phyloP scores from a whole-genome alignment of 1,140 invertebrate genomes.

The Brachionus rotundiformis region DNA sequence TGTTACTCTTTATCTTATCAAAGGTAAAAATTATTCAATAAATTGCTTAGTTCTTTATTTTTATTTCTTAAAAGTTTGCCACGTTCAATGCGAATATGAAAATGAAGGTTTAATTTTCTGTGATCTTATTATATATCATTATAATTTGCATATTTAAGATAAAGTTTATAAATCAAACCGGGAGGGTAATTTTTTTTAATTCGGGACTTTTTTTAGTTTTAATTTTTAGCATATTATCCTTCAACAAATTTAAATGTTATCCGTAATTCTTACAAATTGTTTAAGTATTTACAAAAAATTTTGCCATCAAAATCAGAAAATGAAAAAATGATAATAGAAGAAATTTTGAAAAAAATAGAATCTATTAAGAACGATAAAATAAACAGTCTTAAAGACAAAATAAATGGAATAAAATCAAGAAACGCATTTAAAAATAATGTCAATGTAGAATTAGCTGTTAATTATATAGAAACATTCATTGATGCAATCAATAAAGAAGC shows the following conservation, averaged over 20 bases:
- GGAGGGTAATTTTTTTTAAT: neutral
- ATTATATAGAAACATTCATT: neutral
- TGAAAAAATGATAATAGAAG: neutral
- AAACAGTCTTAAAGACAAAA: slow-evolving; percentile 5
- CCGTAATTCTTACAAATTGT: slow-evolving; percentile 19
- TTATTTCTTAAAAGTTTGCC: neutral
- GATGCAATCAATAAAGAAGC: neutral
- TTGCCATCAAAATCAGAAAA: neutral
- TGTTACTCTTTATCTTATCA: neutral
- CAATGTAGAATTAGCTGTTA: neutral
- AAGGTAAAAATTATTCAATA: neutral
- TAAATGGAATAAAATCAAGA: slow-evolving; percentile 29
- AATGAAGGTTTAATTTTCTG: neutral
- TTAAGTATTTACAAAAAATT: neutral
- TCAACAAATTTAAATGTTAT: neutral
- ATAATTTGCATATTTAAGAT: neutral
- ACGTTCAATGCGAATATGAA: neutral
- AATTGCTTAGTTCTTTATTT: neutral
- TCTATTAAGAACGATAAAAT: neutral
- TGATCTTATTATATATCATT: neutral
- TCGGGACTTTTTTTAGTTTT: neutral
- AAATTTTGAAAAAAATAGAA: neutral
- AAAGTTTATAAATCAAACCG: neutral
- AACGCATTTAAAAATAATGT: neutral
- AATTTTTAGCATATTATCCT: neutral